phyloP scores from a whole-genome alignment of 1,140 invertebrate genomes.

The Globodera rostochiensis region DNA sequence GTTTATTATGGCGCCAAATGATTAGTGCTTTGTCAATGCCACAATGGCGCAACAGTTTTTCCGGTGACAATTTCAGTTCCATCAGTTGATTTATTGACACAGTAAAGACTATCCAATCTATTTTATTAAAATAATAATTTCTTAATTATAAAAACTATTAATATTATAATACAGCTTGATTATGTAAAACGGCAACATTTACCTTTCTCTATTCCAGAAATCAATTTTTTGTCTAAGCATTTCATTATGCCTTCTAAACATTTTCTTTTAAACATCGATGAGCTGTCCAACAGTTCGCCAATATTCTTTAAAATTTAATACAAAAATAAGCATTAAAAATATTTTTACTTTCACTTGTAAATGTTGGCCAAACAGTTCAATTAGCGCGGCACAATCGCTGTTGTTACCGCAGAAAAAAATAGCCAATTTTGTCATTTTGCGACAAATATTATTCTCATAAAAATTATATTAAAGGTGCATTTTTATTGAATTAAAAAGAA shows the following conservation, averaged over 20 bases:
- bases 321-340: background rate
- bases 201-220: background rate
- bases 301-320: background rate
- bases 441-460: background rate
- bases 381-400: background rate
- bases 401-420: background rate
- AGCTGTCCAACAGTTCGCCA: background rate
- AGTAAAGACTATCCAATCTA: background rate
- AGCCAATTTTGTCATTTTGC: background rate
- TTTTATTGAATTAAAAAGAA: too few species aligned
- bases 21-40: background rate
- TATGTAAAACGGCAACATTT: background rate
- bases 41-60: background rate
- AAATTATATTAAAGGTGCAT: background rate
- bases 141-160: too few species aligned
- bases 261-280: background rate
- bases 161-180: too few species aligned
- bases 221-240: background rate
- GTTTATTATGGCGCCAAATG: background rate
- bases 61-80: background rate
- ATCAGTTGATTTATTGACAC: background rate
- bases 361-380: background rate
- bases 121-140: background rate
- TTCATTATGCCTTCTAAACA: background rate
- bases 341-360: background rate